Evolutionary conservation across 2,888 invertebrate species (phyloP).

Genomic region (Deilephila porcellus): DNA sequence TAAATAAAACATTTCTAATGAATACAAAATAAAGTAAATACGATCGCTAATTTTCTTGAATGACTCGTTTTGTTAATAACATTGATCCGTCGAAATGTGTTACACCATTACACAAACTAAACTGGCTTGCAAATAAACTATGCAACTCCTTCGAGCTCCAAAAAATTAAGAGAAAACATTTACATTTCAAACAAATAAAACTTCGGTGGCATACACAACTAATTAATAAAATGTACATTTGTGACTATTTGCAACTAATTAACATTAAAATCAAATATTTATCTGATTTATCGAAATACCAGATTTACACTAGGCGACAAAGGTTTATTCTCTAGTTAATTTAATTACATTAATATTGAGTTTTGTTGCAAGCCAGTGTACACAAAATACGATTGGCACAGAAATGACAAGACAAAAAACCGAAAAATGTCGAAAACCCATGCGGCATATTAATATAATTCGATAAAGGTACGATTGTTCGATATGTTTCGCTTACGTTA

Average conservation of each 20-base stretch:
- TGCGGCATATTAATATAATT: constrained; percentile 51
- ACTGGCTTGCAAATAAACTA: constrained; percentile 49
- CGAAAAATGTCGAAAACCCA: constrained; percentile 52
- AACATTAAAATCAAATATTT: constrained; percentile 32
- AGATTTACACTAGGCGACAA: constrained; percentile 12
- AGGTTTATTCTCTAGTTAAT: constrained; percentile 16
- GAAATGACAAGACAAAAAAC: constrained; percentile 62
- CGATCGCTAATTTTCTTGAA: constrained; percentile 52
- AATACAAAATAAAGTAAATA: constrained; percentile 26
- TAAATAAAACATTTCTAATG: constrained; percentile 54
- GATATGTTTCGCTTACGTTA: constrained; percentile 75
- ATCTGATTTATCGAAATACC: constrained; percentile 5
- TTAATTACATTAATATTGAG: background rate
- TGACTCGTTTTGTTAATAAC: constrained; percentile 61
- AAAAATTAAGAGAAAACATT: constrained; percentile 27
- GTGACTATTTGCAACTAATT: constrained; percentile 42
- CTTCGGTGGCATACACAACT: constrained; percentile 26
- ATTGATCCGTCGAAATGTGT: constrained; percentile 48
- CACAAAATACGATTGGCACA: constrained; percentile 73
- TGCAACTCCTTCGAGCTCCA: constrained; percentile 22
- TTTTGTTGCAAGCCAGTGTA: constrained; percentile 31
- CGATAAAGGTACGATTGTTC: constrained; percentile 75
- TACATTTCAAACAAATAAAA: constrained; percentile 24
- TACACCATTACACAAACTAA: constrained; percentile 50
- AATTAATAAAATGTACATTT: constrained; percentile 24